phyloP scores from a whole-genome alignment of 2,113 vertebrate genomes.

The Tyrannus savana region DNA sequence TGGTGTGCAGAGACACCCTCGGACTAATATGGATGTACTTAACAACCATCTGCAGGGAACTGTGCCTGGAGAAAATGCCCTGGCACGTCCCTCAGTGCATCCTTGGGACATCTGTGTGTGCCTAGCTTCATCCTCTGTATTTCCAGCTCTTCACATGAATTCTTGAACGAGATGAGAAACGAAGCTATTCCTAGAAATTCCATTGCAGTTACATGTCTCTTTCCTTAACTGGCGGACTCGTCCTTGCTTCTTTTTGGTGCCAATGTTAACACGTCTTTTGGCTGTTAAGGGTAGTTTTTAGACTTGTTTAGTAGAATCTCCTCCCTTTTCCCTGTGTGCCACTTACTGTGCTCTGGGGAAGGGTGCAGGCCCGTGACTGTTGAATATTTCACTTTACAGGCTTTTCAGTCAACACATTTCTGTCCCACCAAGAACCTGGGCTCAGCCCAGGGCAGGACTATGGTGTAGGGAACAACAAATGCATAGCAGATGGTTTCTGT shows the following conservation, averaged over 20 bases:
- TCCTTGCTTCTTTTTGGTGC: neutral
- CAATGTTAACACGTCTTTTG: slow-evolving; percentile 1
- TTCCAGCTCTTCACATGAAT: neutral
- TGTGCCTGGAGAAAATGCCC: neutral
- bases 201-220: neutral
- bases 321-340: neutral
- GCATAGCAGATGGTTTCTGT: neutral
- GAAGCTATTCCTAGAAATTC: slow-evolving; percentile 44
- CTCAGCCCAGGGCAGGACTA: neutral
- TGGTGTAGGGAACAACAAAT: neutral
- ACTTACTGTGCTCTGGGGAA: neutral
- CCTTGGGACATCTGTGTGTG: neutral
- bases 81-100: neutral
- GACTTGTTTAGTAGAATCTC: neutral
- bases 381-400: neutral
- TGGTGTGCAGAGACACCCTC: neutral
- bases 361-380: neutral
- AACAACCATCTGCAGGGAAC: neutral
- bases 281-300: neutral
- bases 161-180: neutral
- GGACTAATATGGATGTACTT: neutral
- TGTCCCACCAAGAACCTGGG: neutral
- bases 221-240: neutral
- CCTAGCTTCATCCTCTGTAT: neutral
- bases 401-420: neutral